These are phyloP conservation scores for Lipotes vexillifer DNA, from an alignment of 2,113 vertebrate species.

Conservation along the genomic window DNA sequence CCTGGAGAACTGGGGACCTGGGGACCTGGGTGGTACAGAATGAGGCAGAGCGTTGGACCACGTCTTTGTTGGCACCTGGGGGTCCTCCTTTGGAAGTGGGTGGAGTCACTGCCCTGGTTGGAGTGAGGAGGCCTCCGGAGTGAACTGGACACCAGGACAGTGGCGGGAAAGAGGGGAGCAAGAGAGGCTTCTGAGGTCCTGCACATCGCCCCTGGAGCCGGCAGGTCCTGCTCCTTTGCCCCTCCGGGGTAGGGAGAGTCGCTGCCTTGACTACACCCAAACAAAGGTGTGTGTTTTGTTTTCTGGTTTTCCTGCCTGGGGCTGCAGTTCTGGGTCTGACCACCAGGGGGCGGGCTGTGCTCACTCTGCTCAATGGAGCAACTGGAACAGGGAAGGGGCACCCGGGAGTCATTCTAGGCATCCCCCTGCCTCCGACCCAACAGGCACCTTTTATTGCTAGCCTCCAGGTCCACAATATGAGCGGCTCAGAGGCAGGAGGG, in stretches of 20 bases:
- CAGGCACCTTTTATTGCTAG: neutral
- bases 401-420: neutral
- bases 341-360: constrained; percentile 37
- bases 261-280: constrained; percentile 46
- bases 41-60: neutral
- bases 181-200: neutral
- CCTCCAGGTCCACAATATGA: neutral
- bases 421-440: neutral
- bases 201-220: neutral
- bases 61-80: neutral
- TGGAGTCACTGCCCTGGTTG: neutral
- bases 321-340: neutral
- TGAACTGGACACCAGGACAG: neutral
- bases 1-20: neutral
- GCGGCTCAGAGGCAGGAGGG: neutral
- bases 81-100: neutral
- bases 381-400: neutral
- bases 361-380: neutral
- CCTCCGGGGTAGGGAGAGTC: neutral
- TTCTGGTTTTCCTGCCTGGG: constrained; percentile 25
- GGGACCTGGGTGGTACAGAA: neutral
- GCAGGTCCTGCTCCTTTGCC: neutral
- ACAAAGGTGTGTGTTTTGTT: constrained; percentile 73
- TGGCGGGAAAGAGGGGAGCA: neutral
- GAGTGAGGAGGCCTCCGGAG: neutral